Percentiles rank a stretch among this genome's conserved stretches.
Evolutionary conservation across 2,113 vertebrate species (phyloP).

Genomic region (Nothoprocta pentlandii): DNA sequence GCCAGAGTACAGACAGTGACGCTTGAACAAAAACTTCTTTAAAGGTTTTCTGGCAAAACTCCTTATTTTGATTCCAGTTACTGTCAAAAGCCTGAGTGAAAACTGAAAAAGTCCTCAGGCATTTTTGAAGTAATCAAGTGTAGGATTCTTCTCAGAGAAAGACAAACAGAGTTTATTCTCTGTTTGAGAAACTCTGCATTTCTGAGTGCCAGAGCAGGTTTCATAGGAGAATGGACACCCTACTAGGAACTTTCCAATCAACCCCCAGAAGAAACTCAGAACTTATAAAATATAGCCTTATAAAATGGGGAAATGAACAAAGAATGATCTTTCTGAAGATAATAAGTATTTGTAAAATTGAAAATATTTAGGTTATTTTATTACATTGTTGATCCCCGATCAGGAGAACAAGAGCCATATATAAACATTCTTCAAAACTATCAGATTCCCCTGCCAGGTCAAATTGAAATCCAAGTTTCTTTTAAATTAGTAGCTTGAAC

Average conservation of each 20-base stretch:
- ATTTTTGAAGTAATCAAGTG: slow-evolving; percentile 22
- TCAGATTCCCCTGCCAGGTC: neutral
- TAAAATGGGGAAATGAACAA: neutral
- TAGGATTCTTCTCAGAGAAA: slow-evolving; percentile 37
- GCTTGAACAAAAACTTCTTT: slow-evolving; percentile 22
- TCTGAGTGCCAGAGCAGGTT: neutral
- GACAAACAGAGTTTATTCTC: neutral
- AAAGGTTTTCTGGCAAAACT: neutral
- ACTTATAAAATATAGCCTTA: neutral
- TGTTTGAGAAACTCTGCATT: neutral
- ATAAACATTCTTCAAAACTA: neutral
- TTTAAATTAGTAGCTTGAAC: neutral
- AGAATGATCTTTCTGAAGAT: neutral
- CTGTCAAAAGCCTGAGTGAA: slow-evolving; percentile 14
- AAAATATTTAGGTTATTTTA: neutral
- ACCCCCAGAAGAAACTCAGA: neutral
- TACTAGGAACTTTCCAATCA: neutral
- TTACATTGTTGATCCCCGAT: neutral
- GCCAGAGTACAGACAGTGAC: neutral
- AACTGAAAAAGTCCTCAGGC: slow-evolving; percentile 14
- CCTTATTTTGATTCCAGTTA: slow-evolving; percentile 39
- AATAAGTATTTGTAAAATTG: neutral
- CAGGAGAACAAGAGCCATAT: neutral
- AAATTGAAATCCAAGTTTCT: neutral
- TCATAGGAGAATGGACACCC: neutral